These are phyloP conservation scores for Erpornis zantholeuca DNA, from an alignment of 2,113 vertebrate species.

Conservation along the genomic window DNA sequence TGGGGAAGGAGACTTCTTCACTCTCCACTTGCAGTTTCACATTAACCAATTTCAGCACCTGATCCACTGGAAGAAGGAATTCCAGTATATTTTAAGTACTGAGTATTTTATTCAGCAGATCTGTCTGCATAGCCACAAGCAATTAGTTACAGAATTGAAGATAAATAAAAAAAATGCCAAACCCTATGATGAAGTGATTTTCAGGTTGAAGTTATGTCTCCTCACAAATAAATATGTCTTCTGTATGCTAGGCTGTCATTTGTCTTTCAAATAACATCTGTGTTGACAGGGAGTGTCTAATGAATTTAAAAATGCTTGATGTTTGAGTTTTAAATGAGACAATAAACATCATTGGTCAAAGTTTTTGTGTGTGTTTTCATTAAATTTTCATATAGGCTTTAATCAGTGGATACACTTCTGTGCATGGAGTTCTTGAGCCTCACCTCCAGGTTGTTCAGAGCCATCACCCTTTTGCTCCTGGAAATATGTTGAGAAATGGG, in stretches of 20 bases:
- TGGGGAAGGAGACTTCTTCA: not conserved
- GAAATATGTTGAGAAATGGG: not conserved
- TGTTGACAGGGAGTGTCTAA: not conserved
- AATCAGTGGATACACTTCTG: not conserved
- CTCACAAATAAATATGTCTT: not conserved
- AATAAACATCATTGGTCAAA: not conserved
- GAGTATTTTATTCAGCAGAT: not conserved
- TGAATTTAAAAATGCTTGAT: not conserved
- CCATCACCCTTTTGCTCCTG: not conserved
- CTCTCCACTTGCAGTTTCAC: not conserved
- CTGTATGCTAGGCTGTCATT: not conserved
- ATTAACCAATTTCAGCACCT: not conserved
- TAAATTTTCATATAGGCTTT: not conserved
- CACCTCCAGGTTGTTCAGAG: not conserved
- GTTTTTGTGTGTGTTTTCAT: not conserved
- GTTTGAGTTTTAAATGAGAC: not conserved
- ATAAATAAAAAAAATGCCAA: not conserved
- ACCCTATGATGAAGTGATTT: not conserved
- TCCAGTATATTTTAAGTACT: not conserved
- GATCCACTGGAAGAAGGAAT: not conserved
- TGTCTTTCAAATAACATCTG: not conserved
- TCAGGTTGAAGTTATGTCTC: not conserved
- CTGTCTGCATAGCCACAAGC: not conserved
- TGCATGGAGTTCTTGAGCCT: not conserved
- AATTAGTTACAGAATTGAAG: not conserved